Percentiles rank a stretch among this genome's conserved stretches.
Conservation (phyloP, 2,797 vertebrate genomes). For the Tapera naevia region DNA sequence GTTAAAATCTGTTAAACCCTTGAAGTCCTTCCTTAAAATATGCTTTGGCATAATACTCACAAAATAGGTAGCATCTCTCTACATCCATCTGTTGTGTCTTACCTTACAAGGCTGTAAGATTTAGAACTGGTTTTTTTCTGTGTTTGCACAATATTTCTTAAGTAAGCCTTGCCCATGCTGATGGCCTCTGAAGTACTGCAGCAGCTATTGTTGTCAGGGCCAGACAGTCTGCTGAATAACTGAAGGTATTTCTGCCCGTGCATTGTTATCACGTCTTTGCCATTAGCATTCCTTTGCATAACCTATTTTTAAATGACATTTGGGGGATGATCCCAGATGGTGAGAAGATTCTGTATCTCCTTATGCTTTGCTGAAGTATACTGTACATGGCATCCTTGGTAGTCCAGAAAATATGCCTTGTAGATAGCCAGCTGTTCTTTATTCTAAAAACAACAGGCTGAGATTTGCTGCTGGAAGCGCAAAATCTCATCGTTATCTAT, state of each 20-base stretch:
- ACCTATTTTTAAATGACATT: neutral
- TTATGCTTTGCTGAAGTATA: neutral
- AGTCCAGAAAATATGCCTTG: neutral
- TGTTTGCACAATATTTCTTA: neutral
- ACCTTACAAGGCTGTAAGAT: conserved; percentile 3
- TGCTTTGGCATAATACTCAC: neutral
- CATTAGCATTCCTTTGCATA: neutral
- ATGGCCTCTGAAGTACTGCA: neutral
- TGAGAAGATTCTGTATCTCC: neutral
- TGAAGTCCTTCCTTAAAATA: conserved; percentile 24
- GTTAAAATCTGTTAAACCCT: neutral
- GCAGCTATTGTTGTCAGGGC: neutral
- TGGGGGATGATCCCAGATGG: neutral
- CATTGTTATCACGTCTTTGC: neutral
- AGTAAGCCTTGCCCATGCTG: neutral
- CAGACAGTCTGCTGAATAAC: neutral
- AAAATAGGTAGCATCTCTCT: neutral
- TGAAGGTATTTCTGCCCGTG: neutral
- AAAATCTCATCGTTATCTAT: neutral
- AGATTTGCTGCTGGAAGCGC: neutral
- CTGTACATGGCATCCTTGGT: neutral
- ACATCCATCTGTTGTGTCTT: conserved; percentile 32
- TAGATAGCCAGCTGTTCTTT: neutral
- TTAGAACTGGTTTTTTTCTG: neutral
- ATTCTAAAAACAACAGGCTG: neutral